These are phyloP conservation scores for Hyperopisus bebe DNA, from an alignment of 2,113 vertebrate genomes.

Conservation along the genomic window DNA sequence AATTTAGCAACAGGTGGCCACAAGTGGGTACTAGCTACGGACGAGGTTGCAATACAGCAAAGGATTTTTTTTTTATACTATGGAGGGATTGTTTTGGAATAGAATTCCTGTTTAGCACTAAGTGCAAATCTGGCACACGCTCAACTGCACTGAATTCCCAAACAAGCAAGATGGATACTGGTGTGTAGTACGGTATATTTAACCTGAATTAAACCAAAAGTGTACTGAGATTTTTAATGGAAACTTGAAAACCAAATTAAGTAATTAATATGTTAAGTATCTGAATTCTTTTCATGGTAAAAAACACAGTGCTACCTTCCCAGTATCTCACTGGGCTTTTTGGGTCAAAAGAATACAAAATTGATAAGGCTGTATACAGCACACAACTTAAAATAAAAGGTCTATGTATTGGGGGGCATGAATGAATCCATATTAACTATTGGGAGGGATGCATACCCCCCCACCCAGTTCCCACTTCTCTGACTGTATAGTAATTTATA, in stretches of 20 bases:
- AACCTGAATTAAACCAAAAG: background rate
- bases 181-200: background rate
- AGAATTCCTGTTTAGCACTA: background rate
- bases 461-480: too few relatives aligned
- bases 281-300: background rate
- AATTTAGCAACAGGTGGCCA: background rate
- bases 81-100: background rate
- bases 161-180: background rate
- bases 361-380: background rate
- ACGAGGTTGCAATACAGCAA: background rate
- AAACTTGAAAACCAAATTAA: background rate
- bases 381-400: too few relatives aligned
- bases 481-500: background rate
- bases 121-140: background rate
- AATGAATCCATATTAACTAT: too few relatives aligned
- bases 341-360: background rate
- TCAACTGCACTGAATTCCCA: background rate
- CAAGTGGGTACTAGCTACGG: background rate
- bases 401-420: too few relatives aligned
- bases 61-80: background rate
- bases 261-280: background rate
- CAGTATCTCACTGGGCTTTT: background rate
- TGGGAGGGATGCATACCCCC: too few relatives aligned
- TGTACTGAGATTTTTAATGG: background rate
- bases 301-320: background rate